Evolutionary conservation across 1,140 invertebrate species (phyloP).

Genomic region (Adelges cooleyi): DNA sequence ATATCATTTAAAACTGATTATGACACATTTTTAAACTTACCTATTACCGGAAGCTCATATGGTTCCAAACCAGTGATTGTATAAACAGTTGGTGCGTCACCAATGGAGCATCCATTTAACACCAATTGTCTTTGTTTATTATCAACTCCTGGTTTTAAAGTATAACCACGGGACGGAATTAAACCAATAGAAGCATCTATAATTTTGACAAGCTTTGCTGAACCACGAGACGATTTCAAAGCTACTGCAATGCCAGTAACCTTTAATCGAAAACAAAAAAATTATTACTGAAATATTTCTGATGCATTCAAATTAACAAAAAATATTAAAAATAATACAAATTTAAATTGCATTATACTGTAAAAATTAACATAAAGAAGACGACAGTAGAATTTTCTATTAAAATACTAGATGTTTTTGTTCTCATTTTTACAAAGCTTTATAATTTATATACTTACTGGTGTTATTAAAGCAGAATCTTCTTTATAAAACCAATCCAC

Average conservation of each 20-base stretch:
- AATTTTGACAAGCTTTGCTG: slow-evolving; percentile 43
- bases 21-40: slow-evolving; percentile 41
- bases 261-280: too few relatives aligned
- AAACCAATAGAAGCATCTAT: slow-evolving; percentile 48
- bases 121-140: slow-evolving; percentile 47
- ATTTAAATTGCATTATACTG: not conserved
- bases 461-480: slow-evolving; percentile 33
- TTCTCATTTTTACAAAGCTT: not conserved
- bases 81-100: slow-evolving; percentile 55
- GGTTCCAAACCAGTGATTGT: slow-evolving; percentile 52
- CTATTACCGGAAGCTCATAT: slow-evolving; percentile 62
- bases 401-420: not conserved
- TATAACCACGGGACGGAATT: slow-evolving; percentile 45
- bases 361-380: not conserved
- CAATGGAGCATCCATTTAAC: slow-evolving; percentile 47
- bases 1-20: too few relatives aligned
- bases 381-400: not conserved
- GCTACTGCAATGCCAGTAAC: slow-evolving; percentile 26
- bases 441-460: slow-evolving; percentile 35
- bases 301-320: too few relatives aligned
- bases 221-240: slow-evolving; percentile 35
- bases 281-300: too few relatives aligned
- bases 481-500: slow-evolving; percentile 54
- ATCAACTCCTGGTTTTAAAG: slow-evolving; percentile 49
- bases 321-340: not conserved